Evolutionary conservation across 2,888 invertebrate species (phyloP), one percentile per base, ranked within the genome.

Genomic region (Hypselothyrea guttata): DNA sequence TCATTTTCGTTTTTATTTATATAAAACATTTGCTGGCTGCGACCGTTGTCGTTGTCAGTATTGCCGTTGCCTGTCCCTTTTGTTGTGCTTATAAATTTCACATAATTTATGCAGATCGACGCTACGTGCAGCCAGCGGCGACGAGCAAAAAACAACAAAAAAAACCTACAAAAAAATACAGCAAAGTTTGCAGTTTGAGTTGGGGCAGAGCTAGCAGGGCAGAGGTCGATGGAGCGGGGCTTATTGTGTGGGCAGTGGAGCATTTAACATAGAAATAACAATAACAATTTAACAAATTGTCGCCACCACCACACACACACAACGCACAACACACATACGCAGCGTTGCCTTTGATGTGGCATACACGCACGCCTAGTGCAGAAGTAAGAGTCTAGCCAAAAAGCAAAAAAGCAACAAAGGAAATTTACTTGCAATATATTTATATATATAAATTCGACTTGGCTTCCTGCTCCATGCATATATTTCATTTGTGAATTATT

Each of bases 231-330:
- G 37, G 35, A 22, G 34, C 27, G 9, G 13, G 54, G 30, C 51
- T 65, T 77, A 72, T 79, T 77, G 66, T 70, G 81, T 55, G 78
- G 85, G 73, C 85, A 78, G 85, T 75, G 55, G 62, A 79, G 76
- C 81, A 74, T 81, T 81, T 85, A 81, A 79, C 81, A 85, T 85
- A 81, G 84, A 85, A 81, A 81, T 81, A 81, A 82, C 84, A 85
- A 82, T 82, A 82, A 85, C 86, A 82, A 85, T 82, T 82, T 84
- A 85, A 83, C 81, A 82, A 82, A 82, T 82, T 83, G 81, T 84
- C 81, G 84, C 77, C 81, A 74, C 47, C 57, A 55, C 59, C 49
- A 37, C 57, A 37, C 12, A 15, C 22, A 34, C 7, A 8, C 40
- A 40, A n/a, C 22, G 12, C 8, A 12, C 2, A 38, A 22, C 30